Evolutionary conservation across 2,888 invertebrate genomes (phyloP).

Genomic region (Mamestra brassicae): DNA sequence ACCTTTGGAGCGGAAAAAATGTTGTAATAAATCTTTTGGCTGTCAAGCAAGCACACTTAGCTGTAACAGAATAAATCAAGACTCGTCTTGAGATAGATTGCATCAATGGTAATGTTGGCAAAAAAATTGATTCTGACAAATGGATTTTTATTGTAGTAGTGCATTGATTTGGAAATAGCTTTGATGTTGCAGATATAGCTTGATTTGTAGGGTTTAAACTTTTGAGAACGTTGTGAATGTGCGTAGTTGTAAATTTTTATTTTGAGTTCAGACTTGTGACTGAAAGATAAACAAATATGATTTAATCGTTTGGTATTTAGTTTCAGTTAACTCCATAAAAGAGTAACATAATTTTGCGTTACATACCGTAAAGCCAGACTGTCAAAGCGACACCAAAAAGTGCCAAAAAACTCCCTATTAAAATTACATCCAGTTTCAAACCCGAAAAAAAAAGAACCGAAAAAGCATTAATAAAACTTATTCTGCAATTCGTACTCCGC

Average conservation of each 20-base stretch:
- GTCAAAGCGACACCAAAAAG: background rate
- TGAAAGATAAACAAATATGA: background rate
- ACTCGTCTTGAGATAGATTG: conserved; percentile 74
- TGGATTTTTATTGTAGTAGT: conserved; percentile 3
- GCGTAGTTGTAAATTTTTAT: background rate
- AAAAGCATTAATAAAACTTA: conserved; percentile 59
- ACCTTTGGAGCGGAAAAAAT: conserved; percentile 80
- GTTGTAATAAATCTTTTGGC: conserved; percentile 81
- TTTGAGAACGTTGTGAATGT: background rate
- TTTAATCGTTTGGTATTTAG: background rate
- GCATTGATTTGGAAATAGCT: background rate
- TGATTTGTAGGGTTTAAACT: background rate
- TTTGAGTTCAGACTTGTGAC: background rate
- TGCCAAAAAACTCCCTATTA: conserved; percentile 1
- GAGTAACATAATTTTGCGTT: background rate
- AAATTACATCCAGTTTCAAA: conserved; percentile 18
- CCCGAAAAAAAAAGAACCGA: conserved; percentile 18
- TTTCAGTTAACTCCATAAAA: background rate
- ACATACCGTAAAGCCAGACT: background rate
- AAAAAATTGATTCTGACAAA: conserved; percentile 58
- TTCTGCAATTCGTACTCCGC: conserved; percentile 58
- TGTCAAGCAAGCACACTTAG: conserved; percentile 83
- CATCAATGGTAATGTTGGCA: conserved; percentile 73
- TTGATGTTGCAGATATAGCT: background rate
- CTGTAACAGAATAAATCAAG: conserved; percentile 83